Evolutionary conservation across 2,113 vertebrate genomes (phyloP), one percentile per base, ranked within the genome.

Genomic region (Urocitellus parryii): DNA sequence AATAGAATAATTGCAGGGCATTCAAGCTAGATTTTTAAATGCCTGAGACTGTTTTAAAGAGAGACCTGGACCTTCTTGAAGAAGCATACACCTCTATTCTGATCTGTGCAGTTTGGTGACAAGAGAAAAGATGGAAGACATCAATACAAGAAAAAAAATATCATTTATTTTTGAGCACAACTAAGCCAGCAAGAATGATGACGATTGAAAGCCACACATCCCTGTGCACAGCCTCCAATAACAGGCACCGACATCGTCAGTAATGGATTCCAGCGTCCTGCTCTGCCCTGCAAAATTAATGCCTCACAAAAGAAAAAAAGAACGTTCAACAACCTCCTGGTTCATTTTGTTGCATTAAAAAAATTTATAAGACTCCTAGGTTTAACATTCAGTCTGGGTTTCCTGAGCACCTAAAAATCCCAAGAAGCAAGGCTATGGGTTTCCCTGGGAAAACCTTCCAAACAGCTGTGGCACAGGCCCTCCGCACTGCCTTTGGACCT

Each of bases 251-350:
- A 18, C 16, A 20, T 65, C 77, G 80, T 42, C 17, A 78, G n/a
- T 29, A 1, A 68, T 25, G 34, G 32, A 85, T 82, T 82, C 91
- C 78, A 14, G 8, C 25, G 56, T 72, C 51, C 20, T 78, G 1
- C 34, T 39, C 18, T 70, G 89, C 73, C 72, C 65, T 65, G 6
- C 58, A 42, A 93, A 95, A 25, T 42, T 48, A 83, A 82, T 51
- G 90, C 18, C 56, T 86, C 39, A 9, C 10, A 51, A 11, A 91
- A 51, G 48, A 39, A 34, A 32, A 45, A 91, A 61, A 61, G 8
- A 84, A 78, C n/a, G 78, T 91, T 48, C 25, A 51, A 32, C 32
- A 58, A n/a, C 25, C 25, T 48, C 53, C 45, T 3, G 20, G 34
- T 51, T 82, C 27, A 51, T 70, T 72, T 63, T 70, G 34, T 34